phyloP scores from a whole-genome alignment of 2,797 vertebrate species.

The Sebastes hopkinsi region DNA sequence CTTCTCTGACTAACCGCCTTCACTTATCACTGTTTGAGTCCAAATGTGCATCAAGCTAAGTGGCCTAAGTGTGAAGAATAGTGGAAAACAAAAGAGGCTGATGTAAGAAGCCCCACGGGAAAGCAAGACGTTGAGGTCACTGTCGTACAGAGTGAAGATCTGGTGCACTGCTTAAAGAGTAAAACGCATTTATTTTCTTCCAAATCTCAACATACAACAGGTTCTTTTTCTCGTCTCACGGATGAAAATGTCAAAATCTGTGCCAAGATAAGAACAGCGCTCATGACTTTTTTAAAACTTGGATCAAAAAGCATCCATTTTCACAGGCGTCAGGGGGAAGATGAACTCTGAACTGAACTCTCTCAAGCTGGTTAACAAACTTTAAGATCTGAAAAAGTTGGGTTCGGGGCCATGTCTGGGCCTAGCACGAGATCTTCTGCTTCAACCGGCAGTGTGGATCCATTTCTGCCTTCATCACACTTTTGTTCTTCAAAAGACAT shows the following conservation, averaged over 20 bases:
- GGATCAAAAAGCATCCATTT: slow-evolving; percentile 22
- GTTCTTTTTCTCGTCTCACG: neutral
- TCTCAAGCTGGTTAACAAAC: slow-evolving; percentile 24
- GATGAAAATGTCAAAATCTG: neutral
- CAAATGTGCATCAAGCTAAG: slow-evolving; percentile 13
- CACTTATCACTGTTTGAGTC: slow-evolving; percentile 21
- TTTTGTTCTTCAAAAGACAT: slow-evolving; percentile 39
- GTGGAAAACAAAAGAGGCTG: slow-evolving; percentile 14
- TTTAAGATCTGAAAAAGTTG: slow-evolving; percentile 32
- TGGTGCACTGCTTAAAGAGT: neutral
- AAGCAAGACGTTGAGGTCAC: neutral
- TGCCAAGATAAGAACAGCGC: neutral
- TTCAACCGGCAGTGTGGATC: neutral
- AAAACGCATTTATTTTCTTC: neutral
- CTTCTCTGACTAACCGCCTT: neutral
- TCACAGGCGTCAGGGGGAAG: neutral
- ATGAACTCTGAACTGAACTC: slow-evolving; percentile 28
- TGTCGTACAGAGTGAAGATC: neutral
- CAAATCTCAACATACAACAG: neutral
- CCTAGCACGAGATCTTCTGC: slow-evolving; percentile 1
- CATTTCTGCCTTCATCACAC: slow-evolving; percentile 38
- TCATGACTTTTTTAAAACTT: slow-evolving; percentile 9
- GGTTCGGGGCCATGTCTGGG: neutral
- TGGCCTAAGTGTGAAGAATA: slow-evolving; percentile 28
- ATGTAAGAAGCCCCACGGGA: neutral